A percentile compares a stretch with the other conserved stretches of the same genome.
Evolutionary conservation across 2,113 vertebrate species (phyloP).

Genomic region (Microcebus lehilahytsara): DNA sequence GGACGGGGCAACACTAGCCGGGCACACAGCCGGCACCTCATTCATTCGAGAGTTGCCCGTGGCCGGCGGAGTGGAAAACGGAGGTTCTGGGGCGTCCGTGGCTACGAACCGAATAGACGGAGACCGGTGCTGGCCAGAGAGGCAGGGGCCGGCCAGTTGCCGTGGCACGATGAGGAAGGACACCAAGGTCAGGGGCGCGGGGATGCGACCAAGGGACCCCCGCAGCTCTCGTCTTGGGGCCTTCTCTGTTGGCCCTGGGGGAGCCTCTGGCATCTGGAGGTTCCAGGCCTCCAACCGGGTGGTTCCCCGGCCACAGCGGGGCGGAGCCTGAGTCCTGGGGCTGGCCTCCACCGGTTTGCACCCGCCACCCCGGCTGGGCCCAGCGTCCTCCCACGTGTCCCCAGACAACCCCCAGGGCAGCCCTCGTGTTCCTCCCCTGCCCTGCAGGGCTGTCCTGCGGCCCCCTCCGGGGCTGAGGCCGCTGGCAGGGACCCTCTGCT

Average conservation of each 20-base stretch:
- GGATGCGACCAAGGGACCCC: not conserved
- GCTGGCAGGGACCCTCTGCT: not conserved
- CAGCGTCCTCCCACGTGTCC: not conserved
- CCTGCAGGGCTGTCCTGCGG: not conserved
- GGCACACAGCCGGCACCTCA: not conserved
- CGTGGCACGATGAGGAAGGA: not conserved
- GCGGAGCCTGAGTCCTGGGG: rapidly evolving
- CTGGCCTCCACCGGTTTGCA: not conserved
- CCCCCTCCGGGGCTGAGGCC: not conserved
- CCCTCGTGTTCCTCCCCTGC: not conserved
- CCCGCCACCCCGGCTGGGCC: not conserved
- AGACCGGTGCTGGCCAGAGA: not conserved
- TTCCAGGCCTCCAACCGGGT: not conserved
- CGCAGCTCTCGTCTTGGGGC: not conserved
- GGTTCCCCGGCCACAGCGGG: rapidly evolving
- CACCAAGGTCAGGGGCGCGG: not conserved
- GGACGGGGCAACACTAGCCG: not conserved
- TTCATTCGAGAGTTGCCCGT: not conserved
- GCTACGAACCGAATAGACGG: not conserved
- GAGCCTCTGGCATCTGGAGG: not conserved
- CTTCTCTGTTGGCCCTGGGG: not conserved
- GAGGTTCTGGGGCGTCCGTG: not conserved
- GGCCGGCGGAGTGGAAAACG: not conserved
- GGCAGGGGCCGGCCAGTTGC: not conserved
- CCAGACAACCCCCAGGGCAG: rapidly evolving